Evolutionary conservation across 1,140 invertebrate genomes (phyloP).

Genomic region (Tetramorium parvispinum): DNA sequence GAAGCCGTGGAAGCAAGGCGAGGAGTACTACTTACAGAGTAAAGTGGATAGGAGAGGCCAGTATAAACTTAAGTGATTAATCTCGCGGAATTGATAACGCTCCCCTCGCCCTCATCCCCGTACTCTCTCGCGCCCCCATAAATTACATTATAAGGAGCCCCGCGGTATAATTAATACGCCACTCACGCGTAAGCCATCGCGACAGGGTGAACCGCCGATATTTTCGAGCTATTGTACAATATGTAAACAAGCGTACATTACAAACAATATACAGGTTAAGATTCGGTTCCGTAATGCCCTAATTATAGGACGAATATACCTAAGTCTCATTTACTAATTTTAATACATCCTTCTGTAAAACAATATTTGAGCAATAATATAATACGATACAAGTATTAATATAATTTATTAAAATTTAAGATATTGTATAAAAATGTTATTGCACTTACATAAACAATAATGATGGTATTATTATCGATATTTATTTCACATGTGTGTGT

Average conservation of each 20-base stretch:
- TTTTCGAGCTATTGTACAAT: constrained; percentile 53
- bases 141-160: constrained; percentile 82
- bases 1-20: constrained; percentile 71
- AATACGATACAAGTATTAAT: background rate
- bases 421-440: constrained; percentile 1
- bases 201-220: constrained; percentile 67
- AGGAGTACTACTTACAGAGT: constrained; percentile 77
- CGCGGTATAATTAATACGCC: constrained; percentile 82
- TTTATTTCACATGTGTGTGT: constrained; percentile 19
- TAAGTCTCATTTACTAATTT: background rate
- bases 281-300: background rate
- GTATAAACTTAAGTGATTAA: constrained; percentile 83
- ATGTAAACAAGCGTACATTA: constrained; percentile 3
- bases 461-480: constrained; percentile 16
- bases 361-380: background rate
- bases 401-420: no score
- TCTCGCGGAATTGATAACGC: constrained; percentile 82
- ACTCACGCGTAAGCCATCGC: constrained; percentile 73
- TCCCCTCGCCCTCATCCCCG: constrained; percentile 70
- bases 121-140: constrained; percentile 78
- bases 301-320: background rate
- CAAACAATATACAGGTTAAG: background rate
- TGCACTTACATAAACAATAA: constrained; percentile 23
- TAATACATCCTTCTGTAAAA: background rate
- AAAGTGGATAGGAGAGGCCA: constrained; percentile 80